These are phyloP conservation scores for Charina bottae DNA, from an alignment of 2,113 vertebrate genomes.

Conservation along the genomic window DNA sequence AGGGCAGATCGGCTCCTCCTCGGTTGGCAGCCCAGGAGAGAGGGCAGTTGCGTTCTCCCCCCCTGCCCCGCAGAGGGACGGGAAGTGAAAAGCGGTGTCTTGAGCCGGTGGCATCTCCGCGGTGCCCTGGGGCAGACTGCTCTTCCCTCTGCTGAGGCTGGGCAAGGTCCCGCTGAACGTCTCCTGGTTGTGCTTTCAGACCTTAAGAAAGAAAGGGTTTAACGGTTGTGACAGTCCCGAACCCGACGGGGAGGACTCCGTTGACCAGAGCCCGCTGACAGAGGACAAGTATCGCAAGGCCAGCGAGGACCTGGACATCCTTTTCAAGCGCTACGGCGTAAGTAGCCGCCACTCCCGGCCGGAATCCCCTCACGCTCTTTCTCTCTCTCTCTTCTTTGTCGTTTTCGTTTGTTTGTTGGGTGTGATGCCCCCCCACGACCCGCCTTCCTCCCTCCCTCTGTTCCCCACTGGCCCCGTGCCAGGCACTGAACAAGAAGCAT, in stretches of 20 bases:
- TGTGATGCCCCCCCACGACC: not conserved
- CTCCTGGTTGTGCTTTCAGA: constrained; percentile 76
- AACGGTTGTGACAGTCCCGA: constrained; percentile 99
- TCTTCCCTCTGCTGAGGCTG: not conserved
- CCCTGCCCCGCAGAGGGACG: not conserved
- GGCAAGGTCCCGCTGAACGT: not conserved
- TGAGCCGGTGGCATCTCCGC: not conserved
- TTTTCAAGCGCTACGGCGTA: constrained; percentile 97
- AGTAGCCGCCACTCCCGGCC: constrained; percentile 75
- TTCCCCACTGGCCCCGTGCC: constrained; percentile 43
- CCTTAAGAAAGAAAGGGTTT: constrained; percentile 99
- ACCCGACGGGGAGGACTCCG: constrained; percentile 95
- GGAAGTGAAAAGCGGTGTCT: not conserved
- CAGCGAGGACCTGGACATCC: constrained; percentile 93
- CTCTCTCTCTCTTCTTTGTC: constrained; percentile 44
- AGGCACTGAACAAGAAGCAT: constrained; percentile 99
- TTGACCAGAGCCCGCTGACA: constrained; percentile 95
- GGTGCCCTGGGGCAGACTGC: not conserved
- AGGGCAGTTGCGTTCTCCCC: too few relatives aligned
- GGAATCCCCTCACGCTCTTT: constrained; percentile 69
- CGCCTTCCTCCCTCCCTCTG: not conserved
- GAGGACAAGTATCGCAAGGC: constrained; percentile 97
- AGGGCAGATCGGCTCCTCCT: not conserved
- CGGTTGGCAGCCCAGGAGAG: not conserved
- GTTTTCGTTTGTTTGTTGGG: constrained; percentile 57